A percentile compares a stretch with the other conserved stretches of the same genome.
These are phyloP conservation scores for Formica exsecta DNA, from an alignment of 1,140 invertebrate species.

Conservation along the genomic window DNA sequence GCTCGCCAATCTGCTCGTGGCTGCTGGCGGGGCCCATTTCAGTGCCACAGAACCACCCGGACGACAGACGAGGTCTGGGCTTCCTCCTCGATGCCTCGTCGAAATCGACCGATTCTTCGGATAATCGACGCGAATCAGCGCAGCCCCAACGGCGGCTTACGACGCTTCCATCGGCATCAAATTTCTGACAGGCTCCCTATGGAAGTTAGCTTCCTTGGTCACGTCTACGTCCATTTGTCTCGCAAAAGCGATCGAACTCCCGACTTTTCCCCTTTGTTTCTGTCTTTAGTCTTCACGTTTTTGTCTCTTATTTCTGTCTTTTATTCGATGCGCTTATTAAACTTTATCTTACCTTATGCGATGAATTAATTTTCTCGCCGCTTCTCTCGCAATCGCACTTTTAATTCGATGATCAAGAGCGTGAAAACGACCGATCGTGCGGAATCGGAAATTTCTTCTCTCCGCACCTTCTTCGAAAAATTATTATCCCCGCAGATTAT, in stretches of 20 bases:
- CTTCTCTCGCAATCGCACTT: not conserved
- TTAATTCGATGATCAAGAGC: not conserved
- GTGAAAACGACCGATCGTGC: not conserved
- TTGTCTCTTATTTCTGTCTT: not conserved
- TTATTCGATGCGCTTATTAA: not conserved
- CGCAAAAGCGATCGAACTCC: not conserved
- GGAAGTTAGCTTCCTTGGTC: slow-evolving; percentile 62
- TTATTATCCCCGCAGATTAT: not conserved
- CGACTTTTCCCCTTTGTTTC: not conserved
- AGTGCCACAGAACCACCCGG: slow-evolving; percentile 71
- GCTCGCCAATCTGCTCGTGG: slow-evolving; percentile 77
- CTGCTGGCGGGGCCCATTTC: slow-evolving; percentile 85
- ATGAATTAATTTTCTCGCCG: not conserved
- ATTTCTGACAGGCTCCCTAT: slow-evolving; percentile 13
- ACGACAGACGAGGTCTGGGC: not conserved
- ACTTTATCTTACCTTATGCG: not conserved
- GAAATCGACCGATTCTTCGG: slow-evolving; percentile 34
- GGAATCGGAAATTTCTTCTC: not conserved
- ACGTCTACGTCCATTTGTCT: slow-evolving; percentile 52
- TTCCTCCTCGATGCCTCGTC: slow-evolving; percentile 7
- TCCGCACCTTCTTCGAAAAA: not conserved
- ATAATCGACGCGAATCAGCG: slow-evolving; percentile 52
- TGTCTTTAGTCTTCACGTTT: no score
- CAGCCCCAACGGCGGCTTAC: slow-evolving; percentile 45
- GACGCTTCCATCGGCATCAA: slow-evolving; percentile 56